Base-by-base conservation (phyloP, 2,797 vertebrate species). In the Amblyraja radiata region DNA sequence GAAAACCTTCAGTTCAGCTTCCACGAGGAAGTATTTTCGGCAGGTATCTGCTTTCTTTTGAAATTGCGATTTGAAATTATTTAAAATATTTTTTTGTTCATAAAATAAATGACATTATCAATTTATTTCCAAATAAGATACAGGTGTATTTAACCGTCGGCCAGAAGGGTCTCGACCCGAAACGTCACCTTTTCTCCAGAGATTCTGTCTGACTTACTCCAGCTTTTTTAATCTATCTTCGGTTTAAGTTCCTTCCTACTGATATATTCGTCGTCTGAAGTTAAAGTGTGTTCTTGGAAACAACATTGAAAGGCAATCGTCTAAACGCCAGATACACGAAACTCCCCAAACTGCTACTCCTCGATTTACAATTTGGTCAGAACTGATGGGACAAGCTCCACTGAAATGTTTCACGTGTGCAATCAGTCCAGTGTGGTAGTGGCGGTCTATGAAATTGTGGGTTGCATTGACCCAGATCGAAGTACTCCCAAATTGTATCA, bases 381-480 rank as follows among this genome's bases (percentile, higher is more conserved):
- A 88, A 68, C 18, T 88, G n/a, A 18, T 68, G 9, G 71, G 46
- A 83, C 23, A 58, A 25, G n/a, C 14, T 21, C 0, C 13, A 8
- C 6, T 88, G 84, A 21, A 32, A 3, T 18, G n/a, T 68, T 88
- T 0, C 1, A 65, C 18, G 16, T 68, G 71, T 65, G 5, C 83
- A n/a, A 5, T 73, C 58, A 58, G 79, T 16, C 54, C 80, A 63
- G 14, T 16, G 8, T 36, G 7, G 68, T 23, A 16, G 16, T 32
- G n/a, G 16, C 58, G 16, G 14, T n/a, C n/a, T 61, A n/a, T 23
- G 83, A 86, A 58, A 2, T 46, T 86, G 58, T 65, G 65, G 16
- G 32, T 88, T 88, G n/a, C 21, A 88, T 8, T 68, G 84, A 88
- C 16, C 36, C 84, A n/a, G 84, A 25, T 88, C 84, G 84, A 88